These are phyloP conservation scores for Aeoliscus strigatus DNA, from an alignment of 2,797 vertebrate genomes.

Conservation along the genomic window DNA sequence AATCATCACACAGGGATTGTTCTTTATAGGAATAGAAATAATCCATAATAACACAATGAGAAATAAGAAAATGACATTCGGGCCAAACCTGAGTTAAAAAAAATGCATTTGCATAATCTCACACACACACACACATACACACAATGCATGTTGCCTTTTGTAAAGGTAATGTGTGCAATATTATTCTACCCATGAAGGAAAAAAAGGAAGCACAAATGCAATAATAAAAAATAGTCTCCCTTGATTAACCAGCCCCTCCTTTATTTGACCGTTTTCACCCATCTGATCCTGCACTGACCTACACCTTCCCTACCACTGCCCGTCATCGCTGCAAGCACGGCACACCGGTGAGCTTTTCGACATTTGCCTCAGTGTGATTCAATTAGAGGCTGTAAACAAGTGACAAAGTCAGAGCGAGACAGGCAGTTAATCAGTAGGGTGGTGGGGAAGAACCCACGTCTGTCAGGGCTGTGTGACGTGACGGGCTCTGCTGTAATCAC, in stretches of 20 bases:
- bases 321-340: conserved; percentile 28
- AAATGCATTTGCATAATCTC: too few relatives aligned
- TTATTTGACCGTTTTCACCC: neutral
- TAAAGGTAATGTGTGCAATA: too few relatives aligned
- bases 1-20: too few relatives aligned
- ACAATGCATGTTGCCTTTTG: too few relatives aligned
- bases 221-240: neutral
- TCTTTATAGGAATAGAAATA: too few relatives aligned
- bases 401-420: conserved; percentile 62
- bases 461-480: conserved; percentile 53
- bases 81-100: too few relatives aligned
- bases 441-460: conserved; percentile 51
- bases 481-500: conserved; percentile 64
- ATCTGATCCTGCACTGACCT: conserved; percentile 26
- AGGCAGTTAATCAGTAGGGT: conserved; percentile 59
- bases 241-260: neutral
- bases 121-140: too few relatives aligned
- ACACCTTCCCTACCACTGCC: conserved; percentile 29
- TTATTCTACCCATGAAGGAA: neutral
- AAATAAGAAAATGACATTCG: too few relatives aligned
- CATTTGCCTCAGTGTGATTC: conserved; percentile 64
- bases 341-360: conserved; percentile 41
- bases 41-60: too few relatives aligned
- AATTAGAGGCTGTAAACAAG: conserved; percentile 70
- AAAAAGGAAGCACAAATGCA: neutral